phyloP scores from a whole-genome alignment of 2,797 vertebrate species.

The Micromesistius poutassou region DNA sequence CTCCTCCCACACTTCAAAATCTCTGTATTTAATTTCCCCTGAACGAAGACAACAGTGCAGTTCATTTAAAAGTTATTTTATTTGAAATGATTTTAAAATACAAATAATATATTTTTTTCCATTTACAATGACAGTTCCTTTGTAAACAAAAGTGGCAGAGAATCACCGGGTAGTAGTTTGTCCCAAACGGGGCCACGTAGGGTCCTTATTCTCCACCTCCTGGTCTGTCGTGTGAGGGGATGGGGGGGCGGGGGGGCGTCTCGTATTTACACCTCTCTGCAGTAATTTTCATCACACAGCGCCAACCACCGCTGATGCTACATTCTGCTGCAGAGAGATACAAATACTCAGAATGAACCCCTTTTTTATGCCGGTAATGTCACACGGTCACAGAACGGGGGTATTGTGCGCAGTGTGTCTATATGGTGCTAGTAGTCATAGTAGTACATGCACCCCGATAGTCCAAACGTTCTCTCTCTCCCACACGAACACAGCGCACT shows the following conservation, averaged over 20 bases:
- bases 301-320: conserved; percentile 68
- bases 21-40: not conserved
- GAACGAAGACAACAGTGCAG: conserved; percentile 11
- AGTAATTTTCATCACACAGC: conserved; percentile 53
- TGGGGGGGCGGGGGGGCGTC: not conserved
- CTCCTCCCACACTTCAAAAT: not conserved
- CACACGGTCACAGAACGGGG: conserved; percentile 45
- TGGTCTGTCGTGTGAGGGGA: conserved; percentile 44
- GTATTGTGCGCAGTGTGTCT: not conserved
- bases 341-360: conserved; percentile 57
- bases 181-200: conserved; percentile 39
- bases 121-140: conserved; percentile 88
- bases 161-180: conserved; percentile 61
- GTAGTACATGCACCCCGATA: conserved; percentile 30
- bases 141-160: conserved; percentile 86
- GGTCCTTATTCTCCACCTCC: conserved; percentile 24
- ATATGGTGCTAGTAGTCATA: conserved; percentile 1
- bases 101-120: conserved; percentile 87
- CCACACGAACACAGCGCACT: conserved; percentile 29
- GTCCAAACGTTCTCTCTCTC: conserved; percentile 32
- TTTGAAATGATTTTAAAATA: conserved; percentile 86
- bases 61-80: conserved; percentile 85
- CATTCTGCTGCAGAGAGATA: conserved; percentile 71
- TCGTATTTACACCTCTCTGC: conserved; percentile 59
- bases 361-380: conserved; percentile 41